Conservation (phyloP, 2,113 vertebrate species). For the Ramphastos sulfuratus region DNA sequence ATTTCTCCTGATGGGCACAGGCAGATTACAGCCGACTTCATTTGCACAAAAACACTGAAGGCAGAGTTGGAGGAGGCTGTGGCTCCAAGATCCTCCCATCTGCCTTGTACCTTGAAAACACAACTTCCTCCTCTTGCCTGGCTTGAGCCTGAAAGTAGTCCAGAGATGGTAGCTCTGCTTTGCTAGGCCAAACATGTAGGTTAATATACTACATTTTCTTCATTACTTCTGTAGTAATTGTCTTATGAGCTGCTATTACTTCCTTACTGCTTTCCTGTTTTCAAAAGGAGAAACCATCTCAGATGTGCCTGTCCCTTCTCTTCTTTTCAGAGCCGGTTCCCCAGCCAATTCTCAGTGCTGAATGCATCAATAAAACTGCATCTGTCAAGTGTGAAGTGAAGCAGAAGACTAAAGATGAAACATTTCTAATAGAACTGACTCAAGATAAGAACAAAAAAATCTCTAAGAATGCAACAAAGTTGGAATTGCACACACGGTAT, state of each 20-base stretch:
- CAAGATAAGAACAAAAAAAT: background rate
- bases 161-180: background rate
- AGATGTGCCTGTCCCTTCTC: background rate
- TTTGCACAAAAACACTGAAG: background rate
- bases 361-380: background rate
- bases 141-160: background rate
- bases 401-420: background rate
- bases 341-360: background rate
- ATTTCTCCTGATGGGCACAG: background rate
- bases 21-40: background rate
- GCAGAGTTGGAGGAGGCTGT: background rate
- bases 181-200: background rate
- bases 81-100: background rate
- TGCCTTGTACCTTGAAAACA: accelerated
- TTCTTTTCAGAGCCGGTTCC: conserved; percentile 45
- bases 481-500: background rate
- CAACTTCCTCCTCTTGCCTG: background rate
- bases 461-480: background rate
- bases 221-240: background rate
- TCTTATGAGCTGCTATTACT: background rate
- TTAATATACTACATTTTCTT: background rate
- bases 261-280: too few relatives aligned
- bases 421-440: background rate
- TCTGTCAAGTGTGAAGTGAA: conserved; percentile 35
- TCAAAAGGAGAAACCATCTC: too few relatives aligned